Conservation (phyloP, 2,113 vertebrate species). For the Elephas maximus region DNA sequence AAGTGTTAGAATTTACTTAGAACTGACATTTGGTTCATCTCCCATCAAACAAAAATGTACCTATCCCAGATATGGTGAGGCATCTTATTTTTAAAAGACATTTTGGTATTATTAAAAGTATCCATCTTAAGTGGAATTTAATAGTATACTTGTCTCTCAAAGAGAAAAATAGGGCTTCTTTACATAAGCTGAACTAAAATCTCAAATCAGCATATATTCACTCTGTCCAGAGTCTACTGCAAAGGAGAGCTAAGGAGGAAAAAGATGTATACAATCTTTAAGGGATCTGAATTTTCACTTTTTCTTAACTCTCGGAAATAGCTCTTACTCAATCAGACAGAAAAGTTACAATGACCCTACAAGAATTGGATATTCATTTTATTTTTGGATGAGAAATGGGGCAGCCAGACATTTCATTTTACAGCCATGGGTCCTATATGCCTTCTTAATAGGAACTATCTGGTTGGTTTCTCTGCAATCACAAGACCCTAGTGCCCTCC, state of each 20-base stretch:
- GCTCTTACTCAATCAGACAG: conserved; percentile 25
- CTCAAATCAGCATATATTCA: background rate
- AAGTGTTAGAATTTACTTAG: background rate
- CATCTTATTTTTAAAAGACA: background rate
- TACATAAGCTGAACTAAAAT: background rate
- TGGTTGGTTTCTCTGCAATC: conserved; percentile 9
- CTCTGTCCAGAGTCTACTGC: background rate
- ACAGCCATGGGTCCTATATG: background rate
- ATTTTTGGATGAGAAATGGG: conserved; percentile 59
- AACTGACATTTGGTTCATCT: background rate
- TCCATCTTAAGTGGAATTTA: conserved; percentile 50
- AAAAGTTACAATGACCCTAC: conserved; percentile 38
- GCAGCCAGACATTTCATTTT: conserved; percentile 28
- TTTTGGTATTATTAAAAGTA: background rate
- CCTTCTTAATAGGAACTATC: conserved; percentile 14
- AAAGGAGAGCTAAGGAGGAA: background rate
- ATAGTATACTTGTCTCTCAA: background rate
- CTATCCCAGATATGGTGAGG: background rate
- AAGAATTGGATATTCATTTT: conserved; percentile 46
- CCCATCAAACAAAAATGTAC: background rate
- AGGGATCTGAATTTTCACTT: conserved; percentile 38
- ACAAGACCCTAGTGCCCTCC: background rate
- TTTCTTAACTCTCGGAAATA: conserved; percentile 15
- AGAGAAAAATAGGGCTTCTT: conserved; percentile 14
- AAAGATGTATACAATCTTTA: background rate